These are phyloP conservation scores for Ailuropoda melanoleuca DNA, from an alignment of 2,113 vertebrate species.

Conservation along the genomic window DNA sequence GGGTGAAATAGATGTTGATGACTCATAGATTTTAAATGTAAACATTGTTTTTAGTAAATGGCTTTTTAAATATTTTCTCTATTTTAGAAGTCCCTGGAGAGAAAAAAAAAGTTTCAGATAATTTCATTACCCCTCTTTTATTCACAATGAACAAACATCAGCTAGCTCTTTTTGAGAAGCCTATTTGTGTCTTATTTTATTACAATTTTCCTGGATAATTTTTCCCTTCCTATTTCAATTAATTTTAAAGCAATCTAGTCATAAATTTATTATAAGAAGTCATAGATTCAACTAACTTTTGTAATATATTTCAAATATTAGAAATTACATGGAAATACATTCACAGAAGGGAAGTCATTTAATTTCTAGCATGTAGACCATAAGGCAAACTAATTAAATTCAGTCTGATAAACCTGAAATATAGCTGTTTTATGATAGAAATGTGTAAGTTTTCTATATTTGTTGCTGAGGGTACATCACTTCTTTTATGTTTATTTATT, in stretches of 20 bases:
- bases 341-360: constrained; percentile 39
- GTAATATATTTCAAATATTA: constrained; percentile 65
- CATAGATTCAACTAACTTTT: constrained; percentile 57
- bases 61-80: not conserved
- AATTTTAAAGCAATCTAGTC: constrained; percentile 63
- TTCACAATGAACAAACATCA: not conserved
- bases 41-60: not conserved
- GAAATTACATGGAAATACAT: constrained; percentile 22
- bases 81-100: not conserved
- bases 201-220: constrained; percentile 9
- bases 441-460: not conserved
- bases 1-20: not conserved
- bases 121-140: not conserved
- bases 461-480: not conserved
- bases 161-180: constrained; percentile 16
- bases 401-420: constrained; percentile 36
- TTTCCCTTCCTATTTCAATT: constrained; percentile 52
- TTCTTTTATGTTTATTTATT: constrained; percentile 25
- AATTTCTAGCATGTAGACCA: constrained; percentile 48
- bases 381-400: constrained; percentile 62
- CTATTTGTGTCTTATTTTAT: constrained; percentile 60
- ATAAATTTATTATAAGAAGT: constrained; percentile 46
- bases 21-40: not conserved
- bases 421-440: constrained; percentile 11
- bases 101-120: not conserved